Percentiles rank a stretch among this genome's conserved stretches.
phyloP scores from a whole-genome alignment of 2,888 invertebrate genomes.

The Aproaerema taeniolella region DNA sequence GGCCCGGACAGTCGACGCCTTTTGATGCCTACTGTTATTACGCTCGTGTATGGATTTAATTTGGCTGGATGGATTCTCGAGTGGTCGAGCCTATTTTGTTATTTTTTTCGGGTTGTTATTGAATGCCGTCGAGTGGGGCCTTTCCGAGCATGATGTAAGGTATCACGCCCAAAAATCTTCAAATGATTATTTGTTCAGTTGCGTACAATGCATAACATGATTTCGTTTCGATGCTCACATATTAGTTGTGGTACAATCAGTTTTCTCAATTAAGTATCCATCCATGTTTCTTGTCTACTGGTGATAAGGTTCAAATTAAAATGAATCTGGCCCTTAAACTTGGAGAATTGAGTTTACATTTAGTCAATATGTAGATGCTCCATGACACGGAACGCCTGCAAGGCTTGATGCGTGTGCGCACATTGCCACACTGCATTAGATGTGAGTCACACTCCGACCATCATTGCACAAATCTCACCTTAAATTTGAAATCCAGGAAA shows the following conservation, averaged over 20 bases:
- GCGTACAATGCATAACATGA: too few relatives aligned
- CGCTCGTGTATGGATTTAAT: constrained; percentile 73
- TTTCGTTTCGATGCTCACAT: too few relatives aligned
- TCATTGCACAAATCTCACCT: not conserved
- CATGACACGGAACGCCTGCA: constrained; percentile 19
- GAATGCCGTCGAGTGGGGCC: constrained; percentile 31
- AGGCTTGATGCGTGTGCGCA: constrained; percentile 29
- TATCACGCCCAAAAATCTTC: too few relatives aligned
- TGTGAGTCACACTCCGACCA: constrained; percentile 8
- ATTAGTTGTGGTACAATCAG: too few relatives aligned
- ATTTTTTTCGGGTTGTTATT: constrained; percentile 38
- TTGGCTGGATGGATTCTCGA: constrained; percentile 65
- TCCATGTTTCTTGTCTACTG: too few relatives aligned
- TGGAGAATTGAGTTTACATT: too few relatives aligned
- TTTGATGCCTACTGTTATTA: constrained; percentile 74
- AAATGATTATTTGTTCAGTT: too few relatives aligned
- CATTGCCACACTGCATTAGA: constrained; percentile 34
- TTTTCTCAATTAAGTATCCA: too few relatives aligned
- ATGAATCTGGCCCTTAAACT: too few relatives aligned
- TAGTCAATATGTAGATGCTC: too few relatives aligned
- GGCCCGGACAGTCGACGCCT: constrained; percentile 69
- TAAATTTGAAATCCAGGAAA: constrained; percentile 1
- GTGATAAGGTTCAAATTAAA: too few relatives aligned
- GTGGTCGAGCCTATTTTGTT: constrained; percentile 52
- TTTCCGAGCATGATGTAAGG: too few relatives aligned